Conservation (phyloP, 2,797 vertebrate genomes). For the Uromys caudimaculatus region DNA sequence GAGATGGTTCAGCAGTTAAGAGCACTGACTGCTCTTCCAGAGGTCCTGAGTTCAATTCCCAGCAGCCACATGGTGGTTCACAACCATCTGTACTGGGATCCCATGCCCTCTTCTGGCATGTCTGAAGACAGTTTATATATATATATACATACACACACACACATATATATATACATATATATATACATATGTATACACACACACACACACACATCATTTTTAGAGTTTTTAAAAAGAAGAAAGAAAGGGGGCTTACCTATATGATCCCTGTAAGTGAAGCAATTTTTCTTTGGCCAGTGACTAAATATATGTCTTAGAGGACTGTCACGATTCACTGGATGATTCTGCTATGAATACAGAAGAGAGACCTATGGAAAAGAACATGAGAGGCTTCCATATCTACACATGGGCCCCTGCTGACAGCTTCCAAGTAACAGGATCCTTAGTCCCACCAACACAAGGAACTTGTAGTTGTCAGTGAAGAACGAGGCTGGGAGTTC, state of each 20-base stretch:
- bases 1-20: background rate
- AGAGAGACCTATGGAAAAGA: background rate
- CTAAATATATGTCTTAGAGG: background rate
- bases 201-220: background rate
- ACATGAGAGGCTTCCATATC: background rate
- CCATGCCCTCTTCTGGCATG: background rate
- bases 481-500: background rate
- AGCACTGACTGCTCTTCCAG: background rate
- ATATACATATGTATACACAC: too few species aligned
- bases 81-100: background rate
- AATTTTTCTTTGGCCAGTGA: background rate
- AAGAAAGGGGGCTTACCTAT: background rate
- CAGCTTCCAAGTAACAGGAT: background rate
- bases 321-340: background rate
- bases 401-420: background rate
- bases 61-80: background rate
- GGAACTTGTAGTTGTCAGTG: background rate
- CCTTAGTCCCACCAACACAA: background rate
- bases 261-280: background rate
- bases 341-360: background rate
- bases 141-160: too few species aligned
- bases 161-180: too few species aligned
- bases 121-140: background rate
- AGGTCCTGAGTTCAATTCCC: background rate
- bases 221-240: background rate